Conservation (phyloP, 2,797 vertebrate species). For the Malurus splendens region DNA sequence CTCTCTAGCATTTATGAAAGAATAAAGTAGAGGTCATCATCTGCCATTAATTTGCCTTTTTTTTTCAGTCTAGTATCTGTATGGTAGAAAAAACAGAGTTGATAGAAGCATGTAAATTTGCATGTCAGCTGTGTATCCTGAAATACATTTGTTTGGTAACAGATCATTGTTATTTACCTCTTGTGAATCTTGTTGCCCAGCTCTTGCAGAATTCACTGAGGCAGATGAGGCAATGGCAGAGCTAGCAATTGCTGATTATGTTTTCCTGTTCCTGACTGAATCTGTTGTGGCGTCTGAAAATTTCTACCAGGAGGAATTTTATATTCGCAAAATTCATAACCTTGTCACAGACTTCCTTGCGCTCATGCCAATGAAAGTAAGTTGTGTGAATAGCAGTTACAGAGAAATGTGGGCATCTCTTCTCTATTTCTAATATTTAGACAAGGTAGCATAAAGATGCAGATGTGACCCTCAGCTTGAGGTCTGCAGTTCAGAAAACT, state of each 20-base stretch:
- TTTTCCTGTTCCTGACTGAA: constrained; percentile 93
- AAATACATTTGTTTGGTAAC: background rate
- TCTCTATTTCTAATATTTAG: background rate
- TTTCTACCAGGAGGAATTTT: constrained; percentile 92
- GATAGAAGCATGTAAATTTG: background rate
- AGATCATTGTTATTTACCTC: background rate
- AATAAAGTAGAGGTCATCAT: background rate
- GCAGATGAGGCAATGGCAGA: constrained; percentile 92
- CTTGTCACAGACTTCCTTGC: constrained; percentile 94
- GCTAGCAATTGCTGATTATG: constrained; percentile 85
- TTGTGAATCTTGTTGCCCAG: constrained; percentile 56
- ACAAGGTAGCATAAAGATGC: background rate
- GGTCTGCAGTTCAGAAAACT: background rate
- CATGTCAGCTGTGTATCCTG: background rate
- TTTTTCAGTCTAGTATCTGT: background rate
- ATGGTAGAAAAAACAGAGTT: background rate
- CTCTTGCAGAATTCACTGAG: constrained; percentile 93
- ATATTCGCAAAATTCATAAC: constrained; percentile 88
- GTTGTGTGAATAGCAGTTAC: background rate
- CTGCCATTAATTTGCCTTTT: background rate
- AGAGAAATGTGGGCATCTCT: background rate
- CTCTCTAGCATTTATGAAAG: background rate
- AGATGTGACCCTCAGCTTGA: background rate
- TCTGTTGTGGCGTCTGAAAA: constrained; percentile 86
- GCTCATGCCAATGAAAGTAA: constrained; percentile 98